A percentile compares a stretch with the other conserved stretches of the same genome.
Conservation (phyloP, 2,888 invertebrate genomes). For the Oxyteleia sp. region DNA sequence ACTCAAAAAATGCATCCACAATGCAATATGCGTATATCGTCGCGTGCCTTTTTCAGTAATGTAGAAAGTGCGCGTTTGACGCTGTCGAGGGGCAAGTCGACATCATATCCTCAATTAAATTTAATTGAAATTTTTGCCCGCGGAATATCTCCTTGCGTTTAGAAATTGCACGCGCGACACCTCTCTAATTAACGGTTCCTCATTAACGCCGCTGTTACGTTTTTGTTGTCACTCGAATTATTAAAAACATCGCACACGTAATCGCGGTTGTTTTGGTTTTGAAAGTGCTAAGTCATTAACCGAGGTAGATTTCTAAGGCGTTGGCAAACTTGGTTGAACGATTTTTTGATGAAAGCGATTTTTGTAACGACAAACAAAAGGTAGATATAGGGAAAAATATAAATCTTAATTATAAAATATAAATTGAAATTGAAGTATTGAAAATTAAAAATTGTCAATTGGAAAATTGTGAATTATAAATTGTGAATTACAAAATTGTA, state of each 20-base stretch:
- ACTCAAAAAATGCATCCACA: background rate
- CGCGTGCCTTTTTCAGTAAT: conserved; percentile 56
- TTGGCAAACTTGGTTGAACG: too few species aligned
- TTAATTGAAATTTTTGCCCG: conserved; percentile 62
- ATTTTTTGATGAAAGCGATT: too few species aligned
- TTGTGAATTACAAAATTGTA: too few species aligned
- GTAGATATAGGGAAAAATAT: too few species aligned
- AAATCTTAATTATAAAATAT: too few species aligned
- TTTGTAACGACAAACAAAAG: too few species aligned
- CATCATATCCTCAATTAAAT: conserved; percentile 67
- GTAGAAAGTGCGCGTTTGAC: conserved; percentile 38
- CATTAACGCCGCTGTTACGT: conserved; percentile 27
- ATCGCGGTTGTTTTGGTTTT: background rate
- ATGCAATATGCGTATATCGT: conserved; percentile 38
- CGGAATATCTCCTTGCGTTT: conserved; percentile 38
- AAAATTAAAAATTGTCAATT: too few species aligned
- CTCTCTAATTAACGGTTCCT: conserved; percentile 46
- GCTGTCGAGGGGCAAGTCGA: background rate
- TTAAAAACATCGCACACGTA: too few species aligned
- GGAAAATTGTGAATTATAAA: too few species aligned
- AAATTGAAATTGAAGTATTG: too few species aligned
- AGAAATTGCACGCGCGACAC: conserved; percentile 42
- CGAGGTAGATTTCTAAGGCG: too few species aligned
- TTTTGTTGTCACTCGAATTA: conserved; percentile 12
- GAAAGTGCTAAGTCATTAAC: background rate